A percentile compares a stretch with the other conserved stretches of the same genome.
phyloP scores from a whole-genome alignment of 1,140 invertebrate genomes.

The Leptestheria dahalacensis region DNA sequence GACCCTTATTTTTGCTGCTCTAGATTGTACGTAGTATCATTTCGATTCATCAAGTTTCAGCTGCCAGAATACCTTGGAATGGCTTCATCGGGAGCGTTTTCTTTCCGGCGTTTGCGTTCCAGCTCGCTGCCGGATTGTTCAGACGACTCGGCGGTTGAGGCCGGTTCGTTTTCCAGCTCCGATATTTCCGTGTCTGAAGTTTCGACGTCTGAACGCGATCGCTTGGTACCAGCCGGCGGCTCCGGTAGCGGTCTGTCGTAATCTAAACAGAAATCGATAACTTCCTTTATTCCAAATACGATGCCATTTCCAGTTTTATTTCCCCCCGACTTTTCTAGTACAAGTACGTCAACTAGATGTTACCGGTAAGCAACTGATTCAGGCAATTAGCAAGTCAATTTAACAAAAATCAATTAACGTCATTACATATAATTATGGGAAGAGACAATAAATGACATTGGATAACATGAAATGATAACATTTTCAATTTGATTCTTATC shows the following conservation, averaged over 20 bases:
- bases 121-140: neutral
- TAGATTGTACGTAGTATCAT: no score
- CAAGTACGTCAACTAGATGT: no score
- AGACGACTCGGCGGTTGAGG: neutral
- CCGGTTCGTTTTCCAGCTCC: neutral
- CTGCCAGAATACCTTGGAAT: constrained; percentile 13
- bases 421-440: no score
- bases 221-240: neutral
- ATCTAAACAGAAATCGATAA: no score
- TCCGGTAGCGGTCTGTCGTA: constrained; percentile 3
- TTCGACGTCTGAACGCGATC: neutral
- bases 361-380: neutral
- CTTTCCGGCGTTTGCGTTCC: constrained; percentile 3
- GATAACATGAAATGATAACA: no score
- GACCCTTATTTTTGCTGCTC: no score
- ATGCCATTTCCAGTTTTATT: no score
- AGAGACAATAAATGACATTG: no score
- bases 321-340: no score
- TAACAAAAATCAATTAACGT: neutral
- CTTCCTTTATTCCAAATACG: no score
- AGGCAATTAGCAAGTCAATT: neutral
- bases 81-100: neutral
- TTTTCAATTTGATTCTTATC: no score
- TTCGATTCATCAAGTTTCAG: no score
- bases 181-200: neutral